Evolutionary conservation across 2,888 invertebrate genomes (phyloP), one percentile per base, ranked within the genome.

Genomic region (Macaria liturata): DNA sequence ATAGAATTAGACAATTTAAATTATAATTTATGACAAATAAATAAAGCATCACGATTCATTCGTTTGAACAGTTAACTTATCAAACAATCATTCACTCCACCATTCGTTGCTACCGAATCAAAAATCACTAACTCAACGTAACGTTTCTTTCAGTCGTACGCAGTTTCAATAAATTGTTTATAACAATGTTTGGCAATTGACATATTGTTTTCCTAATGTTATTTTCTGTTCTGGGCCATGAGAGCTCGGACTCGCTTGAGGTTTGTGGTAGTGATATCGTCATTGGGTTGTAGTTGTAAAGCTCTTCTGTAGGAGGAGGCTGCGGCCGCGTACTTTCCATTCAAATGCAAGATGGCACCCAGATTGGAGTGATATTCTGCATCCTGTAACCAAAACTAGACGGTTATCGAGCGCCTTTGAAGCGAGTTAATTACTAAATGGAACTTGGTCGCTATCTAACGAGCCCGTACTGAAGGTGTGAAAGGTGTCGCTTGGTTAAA

Each of bases 331-430:
- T 97, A 96, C 84, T 98, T 98, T 32, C 97, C 97, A 82, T 98
- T 97, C 67, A 98, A 93, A 89, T 99, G 98, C 59, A 98, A 93
- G 80, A 99, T 98, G 58, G 98, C 98, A 32, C 98, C 99, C 57
- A 98, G 93, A 86, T 99, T 98, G 75, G 98, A 97, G 87, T 98
- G 97, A 59, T 97, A 96, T 68, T 97, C 95, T 0, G 98, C 96
- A 77, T 98, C 97, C 95, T 97, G 86, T 31, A 75, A 79, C 65
- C 61, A 71, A 74, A 68, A 53, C 51, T 51, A 51, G 45, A 51
- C 53, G 50, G 63, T 54, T 49, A 66, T 70, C 55, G 56, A 54
- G 37, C 9, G 40, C 50, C 46, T 54, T 53, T 42, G 32, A 62
- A 52, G 31, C n/a, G 46, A 34, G 9, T 54, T 56, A 46, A 64